Percentiles rank a stretch among this genome's conserved stretches.
phyloP scores from a whole-genome alignment of 2,113 vertebrate species.

The Rhipidura dahli region DNA sequence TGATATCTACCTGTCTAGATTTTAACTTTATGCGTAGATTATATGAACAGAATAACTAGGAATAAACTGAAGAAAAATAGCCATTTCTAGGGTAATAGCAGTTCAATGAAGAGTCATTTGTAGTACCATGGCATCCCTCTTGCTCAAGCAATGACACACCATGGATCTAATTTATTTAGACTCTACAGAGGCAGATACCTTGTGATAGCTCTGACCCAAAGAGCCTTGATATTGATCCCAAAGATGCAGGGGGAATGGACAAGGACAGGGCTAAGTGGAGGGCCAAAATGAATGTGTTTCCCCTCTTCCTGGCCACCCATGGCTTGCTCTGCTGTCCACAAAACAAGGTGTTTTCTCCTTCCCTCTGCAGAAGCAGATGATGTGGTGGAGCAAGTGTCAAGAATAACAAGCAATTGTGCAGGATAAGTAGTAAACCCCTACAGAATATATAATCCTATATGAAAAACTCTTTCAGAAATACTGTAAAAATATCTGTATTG shows the following conservation, averaged over 20 bases:
- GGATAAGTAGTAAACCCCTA: background rate
- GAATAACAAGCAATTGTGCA: background rate
- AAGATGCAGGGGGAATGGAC: background rate
- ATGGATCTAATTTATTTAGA: background rate
- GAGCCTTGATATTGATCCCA: background rate
- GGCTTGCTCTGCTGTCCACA: background rate
- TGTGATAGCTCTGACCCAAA: background rate
- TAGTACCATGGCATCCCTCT: background rate
- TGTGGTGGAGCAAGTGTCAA: background rate
- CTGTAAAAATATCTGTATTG: background rate
- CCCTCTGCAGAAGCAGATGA: background rate
- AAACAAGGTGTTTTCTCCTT: background rate
- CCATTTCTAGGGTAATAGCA: accelerated
- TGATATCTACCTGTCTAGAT: background rate
- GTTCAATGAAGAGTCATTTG: background rate
- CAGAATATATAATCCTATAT: background rate
- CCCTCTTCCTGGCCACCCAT: background rate
- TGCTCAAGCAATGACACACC: background rate
- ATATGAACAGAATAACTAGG: background rate
- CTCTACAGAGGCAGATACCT: background rate
- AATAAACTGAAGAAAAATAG: background rate
- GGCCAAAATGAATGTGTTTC: background rate
- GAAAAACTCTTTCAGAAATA: background rate
- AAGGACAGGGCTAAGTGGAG: background rate
- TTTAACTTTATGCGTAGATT: background rate